phyloP scores from a whole-genome alignment of 1,140 invertebrate genomes.

The Bombyx mandarina region DNA sequence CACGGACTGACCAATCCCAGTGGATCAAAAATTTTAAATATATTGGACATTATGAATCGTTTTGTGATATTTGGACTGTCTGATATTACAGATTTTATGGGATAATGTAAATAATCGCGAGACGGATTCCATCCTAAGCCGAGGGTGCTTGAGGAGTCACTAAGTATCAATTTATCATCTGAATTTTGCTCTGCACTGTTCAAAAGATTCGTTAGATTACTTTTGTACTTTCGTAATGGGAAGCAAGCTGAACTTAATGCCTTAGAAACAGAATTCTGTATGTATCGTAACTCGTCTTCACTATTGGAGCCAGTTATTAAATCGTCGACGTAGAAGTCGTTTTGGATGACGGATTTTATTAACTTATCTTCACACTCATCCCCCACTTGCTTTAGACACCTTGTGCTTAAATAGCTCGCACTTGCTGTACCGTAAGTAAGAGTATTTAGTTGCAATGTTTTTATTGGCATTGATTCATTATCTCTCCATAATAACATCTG shows the following conservation, averaged over 20 bases:
- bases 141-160: slow-evolving; percentile 11
- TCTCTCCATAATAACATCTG: slow-evolving; percentile 49
- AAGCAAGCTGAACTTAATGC: slow-evolving; percentile 11
- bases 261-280: slow-evolving; percentile 9
- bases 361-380: slow-evolving; percentile 20
- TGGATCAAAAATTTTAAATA: slow-evolving; percentile 4
- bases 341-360: slow-evolving; percentile 29
- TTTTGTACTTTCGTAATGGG: slow-evolving; percentile 16
- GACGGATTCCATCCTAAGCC: slow-evolving; percentile 19
- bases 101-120: slow-evolving; percentile 15
- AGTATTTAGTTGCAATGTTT: slow-evolving; percentile 29
- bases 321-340: slow-evolving; percentile 67
- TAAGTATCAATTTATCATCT: slow-evolving; percentile 17
- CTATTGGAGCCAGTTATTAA: slow-evolving; percentile 40
- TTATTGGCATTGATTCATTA: slow-evolving; percentile 15
- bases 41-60: slow-evolving; percentile 21
- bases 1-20: background rate
- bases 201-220: slow-evolving; percentile 4
- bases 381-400: slow-evolving; percentile 32
- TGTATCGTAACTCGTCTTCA: slow-evolving; percentile 10
- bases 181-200: background rate
- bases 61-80: slow-evolving; percentile 13
- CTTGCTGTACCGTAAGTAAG: slow-evolving; percentile 31
- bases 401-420: slow-evolving; percentile 39
- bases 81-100: background rate